Percentiles rank a stretch among this genome's conserved stretches.
Evolutionary conservation across 2,888 invertebrate species (phyloP).

Genomic region (Trachelus iudaicus): DNA sequence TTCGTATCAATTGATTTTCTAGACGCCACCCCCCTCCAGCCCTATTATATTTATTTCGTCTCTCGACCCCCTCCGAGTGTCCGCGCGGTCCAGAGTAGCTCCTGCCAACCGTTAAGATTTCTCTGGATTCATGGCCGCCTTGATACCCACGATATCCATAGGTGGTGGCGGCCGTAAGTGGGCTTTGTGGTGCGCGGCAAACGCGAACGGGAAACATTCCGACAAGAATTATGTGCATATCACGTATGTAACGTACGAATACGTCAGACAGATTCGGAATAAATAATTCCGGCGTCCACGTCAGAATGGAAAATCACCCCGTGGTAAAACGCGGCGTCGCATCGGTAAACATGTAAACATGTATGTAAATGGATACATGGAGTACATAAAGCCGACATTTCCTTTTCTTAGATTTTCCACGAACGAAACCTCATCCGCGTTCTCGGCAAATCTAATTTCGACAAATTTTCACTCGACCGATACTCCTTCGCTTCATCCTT

Average conservation of each 20-base stretch:
- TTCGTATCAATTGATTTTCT: not conserved
- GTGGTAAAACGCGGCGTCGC: slow-evolving; percentile 8
- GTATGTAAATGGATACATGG: not conserved
- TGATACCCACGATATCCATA: not conserved
- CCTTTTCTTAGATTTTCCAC: not conserved
- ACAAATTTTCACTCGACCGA: not conserved
- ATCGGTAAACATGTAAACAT: slow-evolving; percentile 14
- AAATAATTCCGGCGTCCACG: slow-evolving; percentile 37
- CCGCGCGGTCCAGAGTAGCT: too few relatives aligned
- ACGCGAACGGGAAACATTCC: slow-evolving; percentile 2
- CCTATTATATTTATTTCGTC: not conserved
- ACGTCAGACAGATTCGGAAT: slow-evolving; percentile 34
- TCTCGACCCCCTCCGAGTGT: too few relatives aligned
- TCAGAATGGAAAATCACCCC: slow-evolving; percentile 46
- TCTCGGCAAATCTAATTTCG: not conserved
- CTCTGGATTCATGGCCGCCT: not conserved
- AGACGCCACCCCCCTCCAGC: not conserved
- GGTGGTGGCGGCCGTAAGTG: not conserved
- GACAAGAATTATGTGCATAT: not conserved
- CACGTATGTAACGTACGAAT: slow-evolving; percentile 12
- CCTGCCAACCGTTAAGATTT: not conserved
- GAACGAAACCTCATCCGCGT: not conserved
- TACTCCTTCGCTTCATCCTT: not conserved
- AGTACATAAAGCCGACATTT: slow-evolving; percentile 9
- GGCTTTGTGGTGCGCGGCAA: not conserved